Evolutionary conservation across 1,140 invertebrate species (phyloP), one percentile per base, ranked within the genome.

Genomic region (Lepidurus packardi): DNA sequence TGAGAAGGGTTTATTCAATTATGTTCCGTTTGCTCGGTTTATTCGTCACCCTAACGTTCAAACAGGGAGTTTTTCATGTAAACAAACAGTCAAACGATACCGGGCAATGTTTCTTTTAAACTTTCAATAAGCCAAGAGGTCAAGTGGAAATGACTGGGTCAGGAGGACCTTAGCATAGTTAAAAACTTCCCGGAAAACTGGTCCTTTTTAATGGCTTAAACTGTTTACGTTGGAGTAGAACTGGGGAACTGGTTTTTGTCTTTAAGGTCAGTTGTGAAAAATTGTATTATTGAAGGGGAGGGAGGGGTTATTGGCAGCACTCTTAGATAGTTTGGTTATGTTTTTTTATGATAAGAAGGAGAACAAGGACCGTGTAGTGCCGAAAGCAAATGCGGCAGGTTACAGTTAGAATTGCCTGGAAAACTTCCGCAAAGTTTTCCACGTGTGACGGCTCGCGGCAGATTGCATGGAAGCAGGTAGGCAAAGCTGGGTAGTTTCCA

Each of bases 401-500:
- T 13, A 65, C 53, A 65, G 53, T 65, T 65, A 65, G 53, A 65
- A 65, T 65, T 65, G 53, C 53, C 53, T 65, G 53, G 34, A 65
- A 65, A 65, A 65, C 53, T 65, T 65, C 53, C 53, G 53, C 53
- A 65, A 65, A 65, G 53, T 65, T 13, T 21, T 13, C 21, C 53
- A 65, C 53, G 53, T 65, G 53, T 65, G 53, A 65, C 53, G 13
- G 53, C 53, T 65, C 53, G 16, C 53, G 53, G 53, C 53, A 65
- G 53, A 21, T 65, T 65, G 53, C 53, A 65, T 13, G 53, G 16
- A 47, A 11, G 21, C 53, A n/a, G 53, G 53, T 16, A 13, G 13
- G 16, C 21, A 21, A 65, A 13, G 21, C 21, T 65, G 53, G 53
- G 21, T 13, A 21, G 53, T 65, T n/a, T n/a, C 16, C 21, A 21